Evolutionary conservation across 2,113 vertebrate genomes (phyloP).

Genomic region (Pteruthius melanotis): DNA sequence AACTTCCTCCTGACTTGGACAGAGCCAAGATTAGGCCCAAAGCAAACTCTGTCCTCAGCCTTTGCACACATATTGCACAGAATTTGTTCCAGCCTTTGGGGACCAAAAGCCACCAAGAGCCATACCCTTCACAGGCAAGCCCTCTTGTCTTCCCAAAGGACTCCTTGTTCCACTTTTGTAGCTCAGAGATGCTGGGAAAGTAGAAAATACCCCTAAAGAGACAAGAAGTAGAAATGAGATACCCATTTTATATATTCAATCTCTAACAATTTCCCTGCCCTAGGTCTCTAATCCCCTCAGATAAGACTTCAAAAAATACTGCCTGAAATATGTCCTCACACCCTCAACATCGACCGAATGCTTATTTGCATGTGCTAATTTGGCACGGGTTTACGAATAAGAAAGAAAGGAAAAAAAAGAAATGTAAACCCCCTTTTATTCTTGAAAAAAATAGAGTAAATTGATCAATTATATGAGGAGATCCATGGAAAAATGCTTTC

Average conservation of each 20-base stretch:
- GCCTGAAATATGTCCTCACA: not conserved
- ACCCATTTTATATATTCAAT: not conserved
- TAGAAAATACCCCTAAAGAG: not conserved
- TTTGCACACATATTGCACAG: not conserved
- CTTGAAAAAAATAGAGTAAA: not conserved
- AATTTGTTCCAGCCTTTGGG: not conserved
- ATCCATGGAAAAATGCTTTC: not conserved
- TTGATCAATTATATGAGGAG: not conserved
- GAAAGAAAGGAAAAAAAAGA: too few relatives aligned
- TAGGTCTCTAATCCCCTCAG: not conserved
- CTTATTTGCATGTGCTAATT: not conserved
- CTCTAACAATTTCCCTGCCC: not conserved
- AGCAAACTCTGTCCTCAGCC: not conserved
- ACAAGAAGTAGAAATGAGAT: not conserved
- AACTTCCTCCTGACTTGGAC: not conserved
- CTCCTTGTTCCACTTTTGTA: not conserved
- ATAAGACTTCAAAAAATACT: not conserved
- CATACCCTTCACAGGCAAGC: not conserved
- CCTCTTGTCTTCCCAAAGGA: not conserved
- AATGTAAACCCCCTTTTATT: not conserved
- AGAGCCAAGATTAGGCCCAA: not conserved
- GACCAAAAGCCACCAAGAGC: not conserved
- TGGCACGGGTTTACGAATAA: not conserved
- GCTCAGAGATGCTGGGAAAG: not conserved
- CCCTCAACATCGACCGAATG: not conserved